These are phyloP conservation scores for Catharus fuscescens DNA, from an alignment of 2,113 vertebrate species.

Conservation along the genomic window DNA sequence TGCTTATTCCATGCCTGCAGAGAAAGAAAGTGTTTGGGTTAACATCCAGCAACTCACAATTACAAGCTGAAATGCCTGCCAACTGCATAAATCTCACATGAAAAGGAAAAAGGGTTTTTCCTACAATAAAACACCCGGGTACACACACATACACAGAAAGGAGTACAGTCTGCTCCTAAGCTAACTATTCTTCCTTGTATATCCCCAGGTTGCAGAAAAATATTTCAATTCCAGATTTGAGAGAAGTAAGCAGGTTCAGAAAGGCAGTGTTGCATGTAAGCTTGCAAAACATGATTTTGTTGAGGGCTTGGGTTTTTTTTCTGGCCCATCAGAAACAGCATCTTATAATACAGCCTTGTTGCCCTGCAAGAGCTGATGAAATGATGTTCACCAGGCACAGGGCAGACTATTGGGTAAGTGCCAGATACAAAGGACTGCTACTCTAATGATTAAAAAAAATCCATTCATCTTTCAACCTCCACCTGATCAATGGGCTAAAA, in stretches of 20 bases:
- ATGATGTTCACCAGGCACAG: neutral
- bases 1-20: neutral
- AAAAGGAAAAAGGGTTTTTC: neutral
- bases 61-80: neutral
- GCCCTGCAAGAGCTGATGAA: neutral
- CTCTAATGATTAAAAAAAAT: neutral
- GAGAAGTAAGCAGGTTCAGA: neutral
- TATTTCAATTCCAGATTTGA: neutral
- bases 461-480: neutral
- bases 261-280: neutral
- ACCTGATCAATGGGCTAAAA: neutral
- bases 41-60: neutral
- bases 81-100: neutral
- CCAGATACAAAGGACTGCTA: neutral
- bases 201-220: neutral
- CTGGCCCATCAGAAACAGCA: neutral
- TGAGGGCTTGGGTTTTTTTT: neutral
- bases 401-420: neutral
- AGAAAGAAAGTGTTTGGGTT: conserved; percentile 33
- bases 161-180: neutral
- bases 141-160: neutral
- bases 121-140: neutral
- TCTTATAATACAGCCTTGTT: neutral
- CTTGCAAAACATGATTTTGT: neutral
- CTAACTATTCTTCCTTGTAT: neutral